A percentile compares a stretch with the other conserved stretches of the same genome.
Evolutionary conservation across 2,888 invertebrate species (phyloP).

Genomic region (Daptonema setosum): DNA sequence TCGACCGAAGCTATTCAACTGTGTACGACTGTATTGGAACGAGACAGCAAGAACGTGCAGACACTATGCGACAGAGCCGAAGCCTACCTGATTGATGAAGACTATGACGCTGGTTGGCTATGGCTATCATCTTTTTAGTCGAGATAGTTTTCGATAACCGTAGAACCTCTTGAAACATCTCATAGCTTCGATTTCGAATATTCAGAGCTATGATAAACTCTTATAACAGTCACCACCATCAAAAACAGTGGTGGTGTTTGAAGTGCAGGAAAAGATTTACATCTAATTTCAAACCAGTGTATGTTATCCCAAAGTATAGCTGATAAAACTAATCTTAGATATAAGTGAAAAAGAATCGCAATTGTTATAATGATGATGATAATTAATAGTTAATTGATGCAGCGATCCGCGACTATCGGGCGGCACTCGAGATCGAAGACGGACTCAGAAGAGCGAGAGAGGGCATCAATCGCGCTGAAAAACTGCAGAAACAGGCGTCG

Average conservation of each 20-base stretch:
- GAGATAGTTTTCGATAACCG: too few relatives aligned
- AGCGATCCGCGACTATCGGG: slow-evolving; percentile 66
- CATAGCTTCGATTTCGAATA: too few relatives aligned
- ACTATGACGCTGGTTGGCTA: slow-evolving; percentile 66
- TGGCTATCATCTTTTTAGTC: too few relatives aligned
- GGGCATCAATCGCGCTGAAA: slow-evolving; percentile 63
- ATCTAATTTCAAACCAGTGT: too few relatives aligned
- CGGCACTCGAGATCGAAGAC: slow-evolving; percentile 61
- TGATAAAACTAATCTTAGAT: too few relatives aligned
- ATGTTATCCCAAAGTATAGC: too few relatives aligned
- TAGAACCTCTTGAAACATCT: too few relatives aligned
- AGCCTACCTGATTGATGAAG: slow-evolving; percentile 62
- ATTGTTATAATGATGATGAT: too few relatives aligned
- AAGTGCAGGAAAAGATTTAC: too few relatives aligned
- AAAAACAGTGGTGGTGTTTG: too few relatives aligned
- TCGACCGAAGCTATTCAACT: slow-evolving; percentile 47
- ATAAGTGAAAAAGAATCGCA: too few relatives aligned
- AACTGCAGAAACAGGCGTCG: slow-evolving; percentile 71
- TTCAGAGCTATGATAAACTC: background rate
- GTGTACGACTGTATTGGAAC: slow-evolving; percentile 56
- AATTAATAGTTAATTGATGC: too few relatives aligned
- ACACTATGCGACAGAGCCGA: slow-evolving; percentile 75
- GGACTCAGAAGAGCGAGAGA: slow-evolving; percentile 60
- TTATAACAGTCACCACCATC: background rate
- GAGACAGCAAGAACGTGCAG: slow-evolving; percentile 46